Evolutionary conservation across 2,888 invertebrate genomes (phyloP).

Genomic region (Junonia oenone): DNA sequence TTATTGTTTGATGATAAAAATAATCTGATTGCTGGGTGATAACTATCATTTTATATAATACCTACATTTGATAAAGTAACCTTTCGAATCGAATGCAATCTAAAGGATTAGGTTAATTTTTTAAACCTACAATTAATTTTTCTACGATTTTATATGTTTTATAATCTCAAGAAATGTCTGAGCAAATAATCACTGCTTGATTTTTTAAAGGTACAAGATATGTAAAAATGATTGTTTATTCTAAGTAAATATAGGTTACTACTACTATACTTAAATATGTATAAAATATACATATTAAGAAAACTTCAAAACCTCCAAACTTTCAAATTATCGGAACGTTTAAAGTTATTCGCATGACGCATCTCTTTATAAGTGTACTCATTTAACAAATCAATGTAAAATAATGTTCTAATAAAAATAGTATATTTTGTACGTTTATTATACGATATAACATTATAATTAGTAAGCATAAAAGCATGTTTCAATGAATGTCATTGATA

Average conservation of each 20-base stretch:
- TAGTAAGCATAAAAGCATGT: neutral
- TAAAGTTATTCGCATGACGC: no score
- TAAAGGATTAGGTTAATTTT: neutral
- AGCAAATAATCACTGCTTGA: neutral
- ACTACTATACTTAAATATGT: no score
- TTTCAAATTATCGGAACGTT: no score
- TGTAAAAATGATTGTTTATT: no score
- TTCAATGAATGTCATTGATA: conserved; percentile 10
- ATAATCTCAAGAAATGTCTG: neutral
- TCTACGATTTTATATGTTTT: neutral
- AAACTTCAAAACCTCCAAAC: no score
- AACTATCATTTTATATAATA: neutral
- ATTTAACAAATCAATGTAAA: no score
- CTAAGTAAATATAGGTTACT: no score
- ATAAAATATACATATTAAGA: no score
- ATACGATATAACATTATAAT: no score
- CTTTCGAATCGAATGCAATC: neutral
- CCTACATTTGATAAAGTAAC: neutral
- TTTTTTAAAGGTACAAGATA: neutral
- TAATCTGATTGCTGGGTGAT: neutral
- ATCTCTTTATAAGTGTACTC: no score
- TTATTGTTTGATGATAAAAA: neutral
- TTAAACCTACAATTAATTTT: neutral
- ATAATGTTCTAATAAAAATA: no score
- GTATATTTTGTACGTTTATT: no score